A percentile compares a stretch with the other conserved stretches of the same genome.
Evolutionary conservation across 2,888 invertebrate species (phyloP).

Genomic region (Lysandra coridon): DNA sequence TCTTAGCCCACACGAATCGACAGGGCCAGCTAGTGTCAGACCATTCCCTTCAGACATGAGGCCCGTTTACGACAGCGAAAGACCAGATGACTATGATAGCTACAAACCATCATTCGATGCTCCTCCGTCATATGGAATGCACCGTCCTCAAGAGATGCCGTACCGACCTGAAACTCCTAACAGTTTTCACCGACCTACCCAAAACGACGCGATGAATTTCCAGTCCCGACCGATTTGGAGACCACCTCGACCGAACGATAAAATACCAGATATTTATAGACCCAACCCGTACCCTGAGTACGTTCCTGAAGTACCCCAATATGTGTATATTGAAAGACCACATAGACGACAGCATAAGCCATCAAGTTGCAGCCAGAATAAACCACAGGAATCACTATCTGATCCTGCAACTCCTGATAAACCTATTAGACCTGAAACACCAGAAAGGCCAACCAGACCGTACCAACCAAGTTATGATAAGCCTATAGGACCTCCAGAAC

Average conservation of each 20-base stretch:
- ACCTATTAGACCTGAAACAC: conserved; percentile 48
- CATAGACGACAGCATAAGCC: conserved; percentile 56
- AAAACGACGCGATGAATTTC: conserved; percentile 60
- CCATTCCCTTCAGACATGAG: conserved; percentile 43
- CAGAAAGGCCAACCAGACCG: conserved; percentile 52
- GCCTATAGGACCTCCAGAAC: neutral
- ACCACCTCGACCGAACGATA: conserved; percentile 49
- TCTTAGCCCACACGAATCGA: conserved; percentile 49
- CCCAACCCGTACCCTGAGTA: conserved; percentile 48
- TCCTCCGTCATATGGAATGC: conserved; percentile 53
- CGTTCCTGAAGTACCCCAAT: conserved; percentile 56
- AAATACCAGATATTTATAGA: conserved; percentile 51
- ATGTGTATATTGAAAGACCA: conserved; percentile 63
- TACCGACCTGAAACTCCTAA: conserved; percentile 51
- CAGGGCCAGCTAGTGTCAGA: conserved; percentile 42
- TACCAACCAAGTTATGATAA: conserved; percentile 49
- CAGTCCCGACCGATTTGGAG: conserved; percentile 52
- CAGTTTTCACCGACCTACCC: conserved; percentile 48
- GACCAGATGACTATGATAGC: conserved; percentile 64
- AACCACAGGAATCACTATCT: conserved; percentile 46
- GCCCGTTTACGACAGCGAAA: conserved; percentile 51
- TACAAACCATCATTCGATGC: conserved; percentile 56
- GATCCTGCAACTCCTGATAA: conserved; percentile 42
- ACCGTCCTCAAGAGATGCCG: conserved; percentile 62
- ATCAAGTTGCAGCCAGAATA: conserved; percentile 24